A percentile compares a stretch with the other conserved stretches of the same genome.
Conservation (phyloP, 2,797 vertebrate species). For the Pseudochromis fuscus region DNA sequence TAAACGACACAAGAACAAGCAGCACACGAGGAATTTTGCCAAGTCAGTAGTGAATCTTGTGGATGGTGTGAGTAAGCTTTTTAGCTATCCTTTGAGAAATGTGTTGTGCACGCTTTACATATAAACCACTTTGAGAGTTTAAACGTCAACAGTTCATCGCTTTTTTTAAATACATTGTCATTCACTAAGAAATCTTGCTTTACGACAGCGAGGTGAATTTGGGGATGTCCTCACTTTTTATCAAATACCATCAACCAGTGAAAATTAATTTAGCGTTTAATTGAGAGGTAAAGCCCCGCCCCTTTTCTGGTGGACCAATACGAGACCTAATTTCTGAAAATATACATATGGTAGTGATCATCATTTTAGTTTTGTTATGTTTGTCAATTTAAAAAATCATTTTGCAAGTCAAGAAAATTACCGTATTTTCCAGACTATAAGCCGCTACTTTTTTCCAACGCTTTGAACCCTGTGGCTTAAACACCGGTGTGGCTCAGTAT, state of each 20-base stretch:
- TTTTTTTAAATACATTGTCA: neutral
- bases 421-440: no score
- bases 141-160: neutral
- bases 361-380: no score
- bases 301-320: no score
- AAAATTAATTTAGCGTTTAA: neutral
- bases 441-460: no score
- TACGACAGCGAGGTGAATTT: neutral
- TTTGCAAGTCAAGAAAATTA: no score
- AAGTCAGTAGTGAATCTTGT: slow-evolving; percentile 98
- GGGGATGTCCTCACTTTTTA: neutral
- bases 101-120: neutral
- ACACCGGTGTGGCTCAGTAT: no score
- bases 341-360: no score
- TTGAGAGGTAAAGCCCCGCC: no score
- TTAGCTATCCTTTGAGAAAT: slow-evolving; percentile 69
- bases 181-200: neutral
- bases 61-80: slow-evolving; percentile 93
- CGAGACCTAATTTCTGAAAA: no score
- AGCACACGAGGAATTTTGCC: slow-evolving; percentile 92
- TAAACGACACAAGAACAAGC: slow-evolving; percentile 91
- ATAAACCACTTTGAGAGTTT: neutral
- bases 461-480: no score
- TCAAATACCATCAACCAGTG: neutral
- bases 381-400: no score